These are phyloP conservation scores for Drosophila parabipectinata DNA, from an alignment of 1,140 invertebrate genomes.

Conservation along the genomic window DNA sequence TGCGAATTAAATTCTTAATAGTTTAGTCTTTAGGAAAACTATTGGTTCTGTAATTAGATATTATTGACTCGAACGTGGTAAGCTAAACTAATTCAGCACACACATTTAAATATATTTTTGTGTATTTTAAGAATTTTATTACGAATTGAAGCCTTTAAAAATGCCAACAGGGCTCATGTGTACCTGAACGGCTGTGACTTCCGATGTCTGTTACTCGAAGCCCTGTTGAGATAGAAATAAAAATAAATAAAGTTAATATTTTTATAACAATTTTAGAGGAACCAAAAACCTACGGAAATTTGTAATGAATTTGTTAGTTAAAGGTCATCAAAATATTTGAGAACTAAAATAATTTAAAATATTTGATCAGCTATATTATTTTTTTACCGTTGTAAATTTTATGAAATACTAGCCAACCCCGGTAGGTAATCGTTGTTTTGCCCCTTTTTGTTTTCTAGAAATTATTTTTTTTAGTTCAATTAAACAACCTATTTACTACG, in stretches of 20 bases:
- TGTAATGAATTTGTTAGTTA: too few relatives aligned
- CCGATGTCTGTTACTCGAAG: slow-evolving; percentile 97
- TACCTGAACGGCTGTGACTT: slow-evolving; percentile 97
- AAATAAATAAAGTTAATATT: background rate
- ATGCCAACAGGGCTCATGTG: slow-evolving; percentile 88
- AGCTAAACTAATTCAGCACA: slow-evolving; percentile 7
- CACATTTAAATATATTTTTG: slow-evolving; percentile 39
- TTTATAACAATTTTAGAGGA: background rate
- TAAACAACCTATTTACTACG: too few relatives aligned
- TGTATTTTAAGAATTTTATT: slow-evolving; percentile 40
- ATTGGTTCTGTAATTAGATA: slow-evolving; percentile 8
- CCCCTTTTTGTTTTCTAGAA: too few relatives aligned
- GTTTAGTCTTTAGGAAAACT: background rate
- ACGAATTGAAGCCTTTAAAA: slow-evolving; percentile 61
- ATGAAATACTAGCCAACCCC: too few relatives aligned
- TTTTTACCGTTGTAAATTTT: too few relatives aligned
- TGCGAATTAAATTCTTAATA: background rate
- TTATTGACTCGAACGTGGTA: slow-evolving; percentile 6
- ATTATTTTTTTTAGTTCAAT: too few relatives aligned
- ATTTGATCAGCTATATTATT: too few relatives aligned
- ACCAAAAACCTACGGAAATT: too few relatives aligned
- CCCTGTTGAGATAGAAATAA: slow-evolving; percentile 86
- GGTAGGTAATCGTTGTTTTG: too few relatives aligned
- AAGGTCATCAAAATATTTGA: too few relatives aligned
- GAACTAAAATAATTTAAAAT: too few relatives aligned